Conservation (phyloP, 2,797 vertebrate genomes). For the Danio albolineatus region DNA sequence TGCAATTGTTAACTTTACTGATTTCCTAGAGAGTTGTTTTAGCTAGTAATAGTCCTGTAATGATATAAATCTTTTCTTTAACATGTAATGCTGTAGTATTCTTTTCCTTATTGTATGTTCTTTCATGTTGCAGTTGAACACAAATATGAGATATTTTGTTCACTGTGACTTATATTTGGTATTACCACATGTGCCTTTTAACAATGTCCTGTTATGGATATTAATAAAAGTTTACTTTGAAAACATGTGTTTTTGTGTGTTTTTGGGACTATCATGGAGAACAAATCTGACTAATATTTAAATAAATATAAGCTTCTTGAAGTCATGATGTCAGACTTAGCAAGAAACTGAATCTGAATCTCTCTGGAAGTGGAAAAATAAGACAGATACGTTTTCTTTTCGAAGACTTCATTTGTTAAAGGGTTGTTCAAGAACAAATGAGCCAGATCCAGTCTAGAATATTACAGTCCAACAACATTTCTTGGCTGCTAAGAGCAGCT, state of each 20-base stretch:
- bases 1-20: conserved; percentile 37
- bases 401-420: neutral
- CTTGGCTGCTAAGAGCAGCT: conserved; percentile 70
- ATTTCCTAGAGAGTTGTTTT: conserved; percentile 19
- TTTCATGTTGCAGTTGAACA: neutral
- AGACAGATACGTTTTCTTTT: neutral
- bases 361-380: neutral
- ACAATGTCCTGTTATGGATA: conserved; percentile 65
- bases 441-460: neutral
- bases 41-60: conserved; percentile 37
- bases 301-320: neutral
- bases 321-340: neutral
- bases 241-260: conserved; percentile 55
- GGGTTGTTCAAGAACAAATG: neutral
- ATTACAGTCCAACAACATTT: conserved; percentile 65
- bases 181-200: conserved; percentile 74
- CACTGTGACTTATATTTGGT: neutral
- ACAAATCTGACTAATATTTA: neutral
- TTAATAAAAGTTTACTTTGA: conserved; percentile 82
- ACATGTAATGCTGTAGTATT: neutral
- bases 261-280: neutral
- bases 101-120: neutral
- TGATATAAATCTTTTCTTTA: neutral
- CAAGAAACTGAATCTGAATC: neutral
- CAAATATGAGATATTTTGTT: conserved; percentile 3